Evolutionary conservation across 2,113 vertebrate genomes (phyloP).

Genomic region (Pedionomus torquatus): DNA sequence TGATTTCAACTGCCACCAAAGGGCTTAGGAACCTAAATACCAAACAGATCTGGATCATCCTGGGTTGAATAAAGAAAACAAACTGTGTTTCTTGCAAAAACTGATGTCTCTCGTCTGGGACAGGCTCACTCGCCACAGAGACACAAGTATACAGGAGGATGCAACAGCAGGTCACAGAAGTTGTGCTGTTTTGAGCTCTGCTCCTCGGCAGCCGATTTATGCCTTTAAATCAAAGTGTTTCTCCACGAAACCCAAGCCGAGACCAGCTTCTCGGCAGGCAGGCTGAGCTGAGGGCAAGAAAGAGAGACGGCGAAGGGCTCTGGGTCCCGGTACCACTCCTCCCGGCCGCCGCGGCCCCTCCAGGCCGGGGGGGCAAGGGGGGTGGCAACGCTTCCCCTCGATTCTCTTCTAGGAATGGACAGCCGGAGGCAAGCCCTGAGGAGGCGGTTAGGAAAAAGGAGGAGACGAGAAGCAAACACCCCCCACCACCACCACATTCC

Average conservation of each 20-base stretch:
- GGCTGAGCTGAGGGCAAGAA: neutral
- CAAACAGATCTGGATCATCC: neutral
- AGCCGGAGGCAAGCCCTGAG: neutral
- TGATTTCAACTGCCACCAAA: neutral
- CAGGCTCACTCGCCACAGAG: neutral
- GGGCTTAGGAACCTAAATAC: neutral
- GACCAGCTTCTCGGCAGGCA: neutral
- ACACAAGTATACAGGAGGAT: accelerated
- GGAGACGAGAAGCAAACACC: neutral
- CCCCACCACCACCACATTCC: neutral
- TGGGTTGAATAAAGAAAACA: neutral
- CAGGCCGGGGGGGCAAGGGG: neutral
- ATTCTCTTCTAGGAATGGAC: neutral
- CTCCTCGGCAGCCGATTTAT: neutral
- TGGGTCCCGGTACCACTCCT: neutral
- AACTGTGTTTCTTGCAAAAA: neutral
- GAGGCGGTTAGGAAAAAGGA: neutral
- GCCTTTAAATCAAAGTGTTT: neutral
- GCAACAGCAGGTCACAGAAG: neutral
- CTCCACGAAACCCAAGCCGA: neutral
- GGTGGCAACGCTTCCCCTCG: neutral
- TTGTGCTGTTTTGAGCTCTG: neutral
- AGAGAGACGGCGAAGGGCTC: neutral
- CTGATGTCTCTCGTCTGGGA: neutral
- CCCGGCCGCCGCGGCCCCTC: neutral